phyloP scores from a whole-genome alignment of 35 echinoderm and acorn worm genomes.

The Anneissia japonica region DNA sequence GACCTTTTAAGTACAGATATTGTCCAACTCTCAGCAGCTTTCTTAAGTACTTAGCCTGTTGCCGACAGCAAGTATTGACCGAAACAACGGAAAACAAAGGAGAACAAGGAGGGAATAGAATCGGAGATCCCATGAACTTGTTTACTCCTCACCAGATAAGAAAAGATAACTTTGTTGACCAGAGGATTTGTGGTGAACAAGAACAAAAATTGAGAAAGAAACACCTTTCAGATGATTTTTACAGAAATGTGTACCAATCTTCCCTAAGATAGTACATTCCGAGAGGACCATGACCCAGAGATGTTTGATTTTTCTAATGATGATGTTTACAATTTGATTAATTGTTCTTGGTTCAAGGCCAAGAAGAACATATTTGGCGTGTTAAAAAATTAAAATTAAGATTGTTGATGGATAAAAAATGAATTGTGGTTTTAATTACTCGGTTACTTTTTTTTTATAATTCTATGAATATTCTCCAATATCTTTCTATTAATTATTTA shows the following conservation, averaged over 20 bases:
- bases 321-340: background rate
- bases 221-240: background rate
- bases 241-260: background rate
- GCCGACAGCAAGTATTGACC: background rate
- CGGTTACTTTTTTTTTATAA: too few relatives aligned
- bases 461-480: too few relatives aligned
- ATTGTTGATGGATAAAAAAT: too few relatives aligned
- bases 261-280: background rate
- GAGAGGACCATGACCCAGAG: background rate
- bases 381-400: too few relatives aligned
- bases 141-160: background rate
- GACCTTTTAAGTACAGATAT: background rate
- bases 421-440: too few relatives aligned
- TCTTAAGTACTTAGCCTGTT: background rate
- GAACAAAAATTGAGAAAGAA: background rate
- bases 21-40: background rate
- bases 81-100: background rate
- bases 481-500: too few relatives aligned
- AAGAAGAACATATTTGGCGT: too few relatives aligned
- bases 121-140: background rate
- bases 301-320: background rate
- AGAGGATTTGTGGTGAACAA: background rate
- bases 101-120: background rate
- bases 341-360: background rate
- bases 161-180: constrained; percentile 1